These are phyloP conservation scores for Myotis brandtii DNA, from an alignment of 2,113 vertebrate species.

Conservation along the genomic window DNA sequence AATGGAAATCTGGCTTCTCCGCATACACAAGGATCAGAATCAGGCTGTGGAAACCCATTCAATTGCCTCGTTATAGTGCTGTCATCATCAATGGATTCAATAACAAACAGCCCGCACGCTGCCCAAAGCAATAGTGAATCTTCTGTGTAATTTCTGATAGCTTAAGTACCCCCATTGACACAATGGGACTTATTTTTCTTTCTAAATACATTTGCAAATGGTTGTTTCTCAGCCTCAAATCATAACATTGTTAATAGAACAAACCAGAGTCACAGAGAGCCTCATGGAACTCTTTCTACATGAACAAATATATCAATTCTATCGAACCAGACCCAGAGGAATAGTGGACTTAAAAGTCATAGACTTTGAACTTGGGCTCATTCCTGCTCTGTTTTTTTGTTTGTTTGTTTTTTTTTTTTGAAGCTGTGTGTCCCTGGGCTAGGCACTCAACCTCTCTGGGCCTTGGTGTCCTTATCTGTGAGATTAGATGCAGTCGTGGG, in stretches of 20 bases:
- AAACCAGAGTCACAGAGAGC: neutral
- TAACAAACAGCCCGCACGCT: neutral
- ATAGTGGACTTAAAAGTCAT: neutral
- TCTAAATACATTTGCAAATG: conserved; percentile 24
- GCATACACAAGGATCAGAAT: neutral
- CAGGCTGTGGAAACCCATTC: neutral
- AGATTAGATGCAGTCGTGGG: neutral
- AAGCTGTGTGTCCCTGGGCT: conserved; percentile 24
- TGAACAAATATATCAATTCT: neutral
- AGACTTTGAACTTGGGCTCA: neutral
- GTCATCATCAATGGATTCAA: conserved; percentile 29
- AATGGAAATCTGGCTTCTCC: conserved; percentile 35
- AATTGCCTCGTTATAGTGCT: neutral
- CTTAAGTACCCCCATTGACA: conserved; percentile 34
- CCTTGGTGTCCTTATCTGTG: neutral
- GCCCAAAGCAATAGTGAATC: conserved; percentile 31
- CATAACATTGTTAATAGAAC: neutral
- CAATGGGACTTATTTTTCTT: neutral
- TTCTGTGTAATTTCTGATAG: neutral
- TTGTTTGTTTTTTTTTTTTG: neutral
- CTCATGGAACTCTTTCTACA: neutral
- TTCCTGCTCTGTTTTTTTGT: neutral
- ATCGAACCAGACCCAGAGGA: neutral
- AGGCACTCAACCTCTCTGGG: neutral
- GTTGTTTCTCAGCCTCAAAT: conserved; percentile 37